Evolutionary conservation across 1,140 invertebrate genomes (phyloP), one percentile per base, ranked within the genome.

Genomic region (Camponotus pennsylvanicus): DNA sequence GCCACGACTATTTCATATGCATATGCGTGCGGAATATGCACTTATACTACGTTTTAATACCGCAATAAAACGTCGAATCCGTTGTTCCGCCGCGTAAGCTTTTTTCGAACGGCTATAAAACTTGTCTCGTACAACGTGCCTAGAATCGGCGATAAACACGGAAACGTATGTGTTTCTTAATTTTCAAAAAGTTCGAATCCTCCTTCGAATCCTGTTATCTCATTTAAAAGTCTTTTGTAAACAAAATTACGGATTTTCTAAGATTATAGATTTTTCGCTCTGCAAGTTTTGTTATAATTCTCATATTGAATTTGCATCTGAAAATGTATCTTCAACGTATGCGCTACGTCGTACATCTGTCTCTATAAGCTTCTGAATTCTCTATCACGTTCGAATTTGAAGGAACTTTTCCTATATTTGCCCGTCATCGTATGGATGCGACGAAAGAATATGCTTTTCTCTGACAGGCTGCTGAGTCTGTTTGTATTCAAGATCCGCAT

Each of bases 401-500:
- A 73, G 55, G 45, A 83, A 73, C 40, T 83, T 61, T 75, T 8
- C 79, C 4, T 13, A 61, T 57, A 75, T 83, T 75, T 49, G 40
- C 69, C n/a, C n/a, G 69, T 83, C 69, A 63, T 75, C 71, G 55
- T 34, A 42, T 21, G 64, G 11, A 57, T 73, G 18, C 67, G 40
- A 18, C 40, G 69, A 45, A 75, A 32, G 79, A 61, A 61, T 21
- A 73, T 59, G 79, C n/a, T 45, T 34, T 40, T 59, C 67, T 49
- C 40, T n/a, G 52, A 18, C 79, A 63, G 69, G 45, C 40, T 83
- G 69, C 79, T 21, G 55, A 21, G 55, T 55, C 61, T 69, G 79
- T 83, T 83, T 83, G 79, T 83, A 83, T 83, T 75, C 79, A 63
- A 75, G 79, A 83, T 75, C 40, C 40, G 59, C 79, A 32, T 82